A percentile compares a stretch with the other conserved stretches of the same genome.
Conservation (phyloP, 1,140 invertebrate genomes). For the Mamestra configurata region DNA sequence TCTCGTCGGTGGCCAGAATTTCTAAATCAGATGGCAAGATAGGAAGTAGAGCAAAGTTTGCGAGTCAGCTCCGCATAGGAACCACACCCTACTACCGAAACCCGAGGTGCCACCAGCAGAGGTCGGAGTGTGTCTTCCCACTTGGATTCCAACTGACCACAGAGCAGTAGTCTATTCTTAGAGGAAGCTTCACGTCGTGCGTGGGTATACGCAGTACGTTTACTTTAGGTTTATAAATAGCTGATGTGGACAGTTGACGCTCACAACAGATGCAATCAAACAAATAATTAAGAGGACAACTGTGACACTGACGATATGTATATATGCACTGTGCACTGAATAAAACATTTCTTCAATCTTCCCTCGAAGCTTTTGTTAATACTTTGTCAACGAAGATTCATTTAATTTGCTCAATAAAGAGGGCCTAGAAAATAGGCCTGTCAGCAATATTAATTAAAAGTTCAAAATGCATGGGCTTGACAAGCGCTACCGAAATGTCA, state of each 20-base stretch:
- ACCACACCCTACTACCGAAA: no score
- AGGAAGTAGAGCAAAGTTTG: no score
- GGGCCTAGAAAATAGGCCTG: no score
- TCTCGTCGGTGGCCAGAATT: no score
- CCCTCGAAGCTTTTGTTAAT: neutral
- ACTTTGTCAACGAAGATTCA: neutral
- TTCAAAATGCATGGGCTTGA: no score
- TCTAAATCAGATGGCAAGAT: no score
- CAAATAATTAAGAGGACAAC: constrained; percentile 21
- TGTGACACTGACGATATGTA: neutral
- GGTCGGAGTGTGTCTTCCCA: no score
- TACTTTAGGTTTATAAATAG: constrained; percentile 1
- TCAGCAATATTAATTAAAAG: no score
- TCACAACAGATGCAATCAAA: constrained; percentile 37
- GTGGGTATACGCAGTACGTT: neutral
- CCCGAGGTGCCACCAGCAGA: no score
- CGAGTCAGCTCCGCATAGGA: no score
- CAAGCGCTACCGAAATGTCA: no score
- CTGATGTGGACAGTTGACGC: neutral
- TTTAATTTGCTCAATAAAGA: no score
- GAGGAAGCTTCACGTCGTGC: neutral
- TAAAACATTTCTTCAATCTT: neutral
- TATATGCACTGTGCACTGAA: neutral
- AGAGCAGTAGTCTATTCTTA: neutral
- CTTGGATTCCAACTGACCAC: neutral